Percentiles rank a stretch among this genome's conserved stretches.
phyloP scores from a whole-genome alignment of 1,140 invertebrate species.

The Philopotamus ludificatus region DNA sequence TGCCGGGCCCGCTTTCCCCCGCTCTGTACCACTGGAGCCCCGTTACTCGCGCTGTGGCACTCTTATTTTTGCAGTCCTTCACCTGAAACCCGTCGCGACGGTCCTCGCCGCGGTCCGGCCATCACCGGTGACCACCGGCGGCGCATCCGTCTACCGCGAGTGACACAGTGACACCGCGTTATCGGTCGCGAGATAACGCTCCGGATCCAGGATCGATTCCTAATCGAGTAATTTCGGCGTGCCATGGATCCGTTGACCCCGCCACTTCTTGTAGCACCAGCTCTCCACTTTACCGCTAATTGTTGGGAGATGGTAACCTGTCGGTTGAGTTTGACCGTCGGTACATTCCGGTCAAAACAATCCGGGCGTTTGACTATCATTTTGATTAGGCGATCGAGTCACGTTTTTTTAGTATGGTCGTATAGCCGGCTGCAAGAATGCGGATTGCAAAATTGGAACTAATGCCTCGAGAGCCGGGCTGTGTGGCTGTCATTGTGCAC shows the following conservation, averaged over 20 bases:
- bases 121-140: background rate
- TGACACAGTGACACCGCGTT: background rate
- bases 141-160: background rate
- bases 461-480: too few species aligned
- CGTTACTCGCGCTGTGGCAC: slow-evolving; percentile 10
- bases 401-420: too few species aligned
- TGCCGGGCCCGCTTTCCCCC: background rate
- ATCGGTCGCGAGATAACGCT: background rate
- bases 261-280: slow-evolving; percentile 15
- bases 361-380: background rate
- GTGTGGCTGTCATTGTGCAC: too few species aligned
- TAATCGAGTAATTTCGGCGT: slow-evolving; percentile 23
- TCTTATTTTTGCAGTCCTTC: slow-evolving; percentile 12
- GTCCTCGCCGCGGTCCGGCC: background rate
- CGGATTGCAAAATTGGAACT: too few species aligned
- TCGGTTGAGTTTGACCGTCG: slow-evolving; percentile 20
- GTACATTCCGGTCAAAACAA: slow-evolving; percentile 13
- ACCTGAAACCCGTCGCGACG: slow-evolving; percentile 8
- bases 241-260: slow-evolving; percentile 24
- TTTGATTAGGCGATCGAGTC: too few species aligned
- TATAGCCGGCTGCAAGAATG: too few species aligned
- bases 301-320: slow-evolving; percentile 28
- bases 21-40: slow-evolving; percentile 1
- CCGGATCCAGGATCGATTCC: background rate
- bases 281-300: slow-evolving; percentile 29